Base-by-base conservation (phyloP, 35 echinoderm and acorn worm genomes). In the Ptychodera flava region DNA sequence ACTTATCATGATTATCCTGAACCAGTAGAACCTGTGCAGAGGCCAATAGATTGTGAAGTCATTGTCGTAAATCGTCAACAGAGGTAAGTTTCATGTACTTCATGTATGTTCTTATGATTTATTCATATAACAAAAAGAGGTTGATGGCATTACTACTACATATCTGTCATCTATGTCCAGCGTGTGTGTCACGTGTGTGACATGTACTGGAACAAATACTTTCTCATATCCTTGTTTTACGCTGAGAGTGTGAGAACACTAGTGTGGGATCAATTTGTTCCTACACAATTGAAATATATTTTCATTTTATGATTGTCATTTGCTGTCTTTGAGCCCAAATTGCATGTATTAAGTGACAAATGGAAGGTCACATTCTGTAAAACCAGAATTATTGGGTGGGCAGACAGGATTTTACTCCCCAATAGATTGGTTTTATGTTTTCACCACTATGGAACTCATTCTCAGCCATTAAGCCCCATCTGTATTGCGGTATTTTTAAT, bases 1-100 rank as follows among this genome's bases (percentile, higher is more conserved):
- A 29, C 28, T 29, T 37, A 85, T 32, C 37, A 36, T 22, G 33
- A n/a, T 6, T 82, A 64, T 22, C 45, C 88, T 28, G 31, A 37
- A 35, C 36, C 86, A 28, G 31, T 80, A 36, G 64, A n/a, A 30
- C 0, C 89, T 35, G 79, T 34, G 1, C 88, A 89, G 16, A 90
- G 82, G 78, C 92, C 89, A 53, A 90, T 94, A 76, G 92, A 94
- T 81, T 90, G 88, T 84, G 92, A 94, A 81, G 90, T 94, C n/a
- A 79, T 94, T 32, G 85, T 94, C 0, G 75, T 94, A 0, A 86
- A 87, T 84, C 90, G 88, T 31, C 89, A 90, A 34, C 92, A 90
- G 31, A 90, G 92, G 92, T 94, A 85, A 91, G 89, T 35, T 36
- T 78, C 30, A 12, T 31, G 31, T 80, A 45, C 2, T 86, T 76